Evolutionary conservation across 1,140 invertebrate genomes (phyloP), one percentile per base, ranked within the genome.

Genomic region (Sarcophaga peregrina): DNA sequence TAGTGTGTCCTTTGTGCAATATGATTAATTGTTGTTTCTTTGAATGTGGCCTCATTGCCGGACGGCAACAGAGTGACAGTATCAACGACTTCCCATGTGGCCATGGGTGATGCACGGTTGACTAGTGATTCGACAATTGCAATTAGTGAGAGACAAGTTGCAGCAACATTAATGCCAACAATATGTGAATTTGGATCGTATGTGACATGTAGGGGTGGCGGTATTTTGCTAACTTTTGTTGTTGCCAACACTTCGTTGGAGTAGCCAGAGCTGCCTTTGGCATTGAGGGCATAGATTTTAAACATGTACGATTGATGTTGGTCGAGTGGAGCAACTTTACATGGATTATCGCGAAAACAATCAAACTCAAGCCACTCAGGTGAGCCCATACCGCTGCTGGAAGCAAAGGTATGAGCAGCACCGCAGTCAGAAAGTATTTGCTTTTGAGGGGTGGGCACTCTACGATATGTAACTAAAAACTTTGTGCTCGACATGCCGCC

Each of bases 261-360:
- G 87, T 95, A 96, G 74, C 96, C 94, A 45, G 96, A 97, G 75
- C 94, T 93, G 15, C 96, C 96, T 88, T 96, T 96, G 0, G 95
- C 94, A 85, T 97, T 98, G 76, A 95, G 92, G 0, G 96, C 96
- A 90, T 96, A 96, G 5, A 97, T 93, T 93, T 95, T 96, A 87
- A 97, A 96, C 10, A 93, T 91, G 85, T 97, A 97, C 6, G 92
- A 94, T 86, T 96, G 95, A 87, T 97, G 95, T 86, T 97, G 96
- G 50, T 96, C 95, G 1, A 98, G 91, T 13, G 93, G 92, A 0
- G 95, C 95, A 8, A 98, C 94, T 87, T 97, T 97, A 89, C 97
- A 98, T 0, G 96, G 96, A 86, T 97, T 96, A 54, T 94, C 93
- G n/a, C 93, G 92, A 20, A 95, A 94, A 88, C 97, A 98, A 85